Conservation (phyloP, 2,113 vertebrate species). For the Astur gentilis region DNA sequence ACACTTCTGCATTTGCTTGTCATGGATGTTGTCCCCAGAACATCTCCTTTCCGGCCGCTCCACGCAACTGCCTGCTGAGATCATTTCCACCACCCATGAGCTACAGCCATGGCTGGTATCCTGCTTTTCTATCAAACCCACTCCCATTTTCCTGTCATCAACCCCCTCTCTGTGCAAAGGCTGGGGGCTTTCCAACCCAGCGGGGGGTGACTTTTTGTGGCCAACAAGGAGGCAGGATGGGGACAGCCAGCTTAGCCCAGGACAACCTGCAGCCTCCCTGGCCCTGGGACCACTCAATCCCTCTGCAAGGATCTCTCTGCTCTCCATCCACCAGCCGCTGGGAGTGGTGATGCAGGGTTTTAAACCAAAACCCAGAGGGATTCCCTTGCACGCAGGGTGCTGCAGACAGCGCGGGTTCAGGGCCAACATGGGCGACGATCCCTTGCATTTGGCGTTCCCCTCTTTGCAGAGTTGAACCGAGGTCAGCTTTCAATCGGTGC, state of each 20-base stretch:
- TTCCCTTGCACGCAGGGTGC: neutral
- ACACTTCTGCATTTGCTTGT: neutral
- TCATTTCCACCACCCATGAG: neutral
- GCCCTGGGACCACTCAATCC: neutral
- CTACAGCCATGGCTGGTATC: neutral
- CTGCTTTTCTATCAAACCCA: neutral
- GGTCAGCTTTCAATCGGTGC: neutral
- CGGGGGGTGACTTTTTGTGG: neutral
- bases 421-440: fast-evolving
- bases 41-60: neutral
- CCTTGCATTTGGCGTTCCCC: neutral
- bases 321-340: neutral
- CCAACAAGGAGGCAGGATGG: neutral
- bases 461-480: neutral
- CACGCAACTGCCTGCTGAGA: neutral
- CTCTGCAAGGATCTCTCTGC: neutral
- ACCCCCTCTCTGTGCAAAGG: neutral
- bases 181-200: neutral
- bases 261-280: neutral
- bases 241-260: neutral
- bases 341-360: neutral
- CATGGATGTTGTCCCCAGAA: neutral
- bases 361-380: neutral
- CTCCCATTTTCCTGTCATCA: neutral
- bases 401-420: fast-evolving